Evolutionary conservation across 2,113 vertebrate genomes (phyloP), one percentile per base, ranked within the genome.

Genomic region (Pandion haliaetus): DNA sequence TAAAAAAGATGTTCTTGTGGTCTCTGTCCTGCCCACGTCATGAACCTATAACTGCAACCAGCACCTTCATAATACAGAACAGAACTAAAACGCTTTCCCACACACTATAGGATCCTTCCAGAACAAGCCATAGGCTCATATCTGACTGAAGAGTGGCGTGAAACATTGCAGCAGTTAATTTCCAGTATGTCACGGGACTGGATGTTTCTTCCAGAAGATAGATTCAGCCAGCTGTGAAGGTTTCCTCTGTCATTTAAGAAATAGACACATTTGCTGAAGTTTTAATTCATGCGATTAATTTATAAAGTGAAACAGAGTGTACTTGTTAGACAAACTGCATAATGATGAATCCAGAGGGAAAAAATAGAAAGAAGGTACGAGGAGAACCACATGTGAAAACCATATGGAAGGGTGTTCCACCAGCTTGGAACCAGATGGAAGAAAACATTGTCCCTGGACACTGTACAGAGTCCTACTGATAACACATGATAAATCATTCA

Each of bases 401-500:
- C 96, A 95, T 90, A 96, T 96, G 95, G 95, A 96, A 96, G 94
- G 31, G 79, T 95, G 94, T 83, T 95, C 95, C 84, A 96, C 93
- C 95, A 97, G 93, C 96, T 95, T 97, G 95, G 95, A 96, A 92
- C 62, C 97, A 97, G 96, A 97, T 97, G 96, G 96, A 93, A 88
- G 87, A 86, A 96, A 97, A 95, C 85, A 93, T 36, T 83, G 96
- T 97, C 97, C 97, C 96, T 96, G 96, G 96, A 97, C 94, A 93
- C 85, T 95, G 95, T 96, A 95, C 97, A 97, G 96, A 97, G 95
- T 96, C 91, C 96, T 94, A 80, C 95, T 96, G 96, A 97, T 96
- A 96, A 96, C 95, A 95, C 94, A 92, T 94, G 95, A 97, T 97
- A 88, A 97, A 97, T 97, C 95, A 96, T 97, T 95, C 93, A 96